Evolutionary conservation across 2,797 vertebrate genomes (phyloP).

Genomic region (Gallirallus australis): DNA sequence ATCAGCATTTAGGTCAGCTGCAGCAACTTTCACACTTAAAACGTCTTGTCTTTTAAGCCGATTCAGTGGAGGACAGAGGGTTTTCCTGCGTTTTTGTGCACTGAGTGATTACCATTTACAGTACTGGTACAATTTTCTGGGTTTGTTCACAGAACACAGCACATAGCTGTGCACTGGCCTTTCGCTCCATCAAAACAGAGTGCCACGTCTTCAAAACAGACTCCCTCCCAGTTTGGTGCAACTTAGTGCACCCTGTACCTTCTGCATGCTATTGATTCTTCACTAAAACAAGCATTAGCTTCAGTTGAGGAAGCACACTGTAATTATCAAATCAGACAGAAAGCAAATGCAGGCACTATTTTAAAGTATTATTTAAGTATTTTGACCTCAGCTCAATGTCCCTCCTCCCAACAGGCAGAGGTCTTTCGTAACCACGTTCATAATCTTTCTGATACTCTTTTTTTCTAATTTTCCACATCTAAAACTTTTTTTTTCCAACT

Average conservation of each 20-base stretch:
- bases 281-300: background rate
- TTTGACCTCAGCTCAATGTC: background rate
- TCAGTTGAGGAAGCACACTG: background rate
- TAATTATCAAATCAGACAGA: background rate
- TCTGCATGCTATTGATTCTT: background rate
- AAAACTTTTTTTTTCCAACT: background rate
- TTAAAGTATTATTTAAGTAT: background rate
- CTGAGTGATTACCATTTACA: background rate
- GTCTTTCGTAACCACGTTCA: background rate
- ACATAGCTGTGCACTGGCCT: fast-evolving
- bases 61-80: background rate
- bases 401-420: background rate
- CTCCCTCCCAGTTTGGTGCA: background rate
- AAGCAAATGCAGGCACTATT: background rate
- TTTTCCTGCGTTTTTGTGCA: background rate
- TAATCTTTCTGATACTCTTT: background rate
- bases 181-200: background rate
- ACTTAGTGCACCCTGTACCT: background rate
- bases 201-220: background rate
- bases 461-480: background rate
- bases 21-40: background rate
- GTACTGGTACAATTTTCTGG: background rate
- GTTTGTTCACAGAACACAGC: background rate
- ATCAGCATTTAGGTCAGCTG: background rate
- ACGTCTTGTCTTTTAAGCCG: background rate